phyloP scores from a whole-genome alignment of 2,113 vertebrate species.

The Stictonetta naevosa region DNA sequence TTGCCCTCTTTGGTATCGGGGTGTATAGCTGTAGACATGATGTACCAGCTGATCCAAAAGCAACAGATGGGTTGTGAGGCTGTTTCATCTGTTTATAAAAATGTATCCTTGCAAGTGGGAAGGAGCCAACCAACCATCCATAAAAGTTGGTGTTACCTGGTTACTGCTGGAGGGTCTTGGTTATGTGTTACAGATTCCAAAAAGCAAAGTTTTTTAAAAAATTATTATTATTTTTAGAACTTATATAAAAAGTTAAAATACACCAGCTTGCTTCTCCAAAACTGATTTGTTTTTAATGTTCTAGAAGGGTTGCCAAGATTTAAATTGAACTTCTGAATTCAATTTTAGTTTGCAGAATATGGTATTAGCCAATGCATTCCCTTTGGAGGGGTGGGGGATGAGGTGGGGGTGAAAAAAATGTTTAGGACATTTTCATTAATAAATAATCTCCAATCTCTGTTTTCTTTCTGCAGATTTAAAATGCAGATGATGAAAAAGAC shows the following conservation, averaged over 20 bases:
- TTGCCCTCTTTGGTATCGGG: neutral
- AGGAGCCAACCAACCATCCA: neutral
- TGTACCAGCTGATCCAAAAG: neutral
- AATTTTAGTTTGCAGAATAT: conserved; percentile 37
- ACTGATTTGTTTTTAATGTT: conserved; percentile 64
- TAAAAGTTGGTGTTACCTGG: neutral
- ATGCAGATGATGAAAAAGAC: neutral
- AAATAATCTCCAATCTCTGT: neutral
- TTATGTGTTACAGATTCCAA: neutral
- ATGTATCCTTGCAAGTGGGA: neutral
- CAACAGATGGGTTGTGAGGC: neutral
- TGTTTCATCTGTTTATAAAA: neutral
- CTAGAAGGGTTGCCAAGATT: conserved; percentile 61
- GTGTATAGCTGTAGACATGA: neutral
- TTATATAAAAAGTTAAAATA: conserved; percentile 46
- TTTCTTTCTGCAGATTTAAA: neutral
- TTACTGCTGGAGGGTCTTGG: neutral
- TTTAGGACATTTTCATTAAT: conserved; percentile 16
- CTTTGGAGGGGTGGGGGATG: neutral
- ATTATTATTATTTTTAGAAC: neutral
- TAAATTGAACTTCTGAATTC: conserved; percentile 65
- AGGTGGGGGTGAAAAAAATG: neutral
- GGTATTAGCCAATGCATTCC: neutral
- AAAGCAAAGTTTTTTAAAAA: neutral
- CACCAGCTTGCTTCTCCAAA: conserved; percentile 11